Percentiles rank a stretch among this genome's conserved stretches.
phyloP scores from a whole-genome alignment of 2,888 invertebrate species.

The Philhelius pedissequus region DNA sequence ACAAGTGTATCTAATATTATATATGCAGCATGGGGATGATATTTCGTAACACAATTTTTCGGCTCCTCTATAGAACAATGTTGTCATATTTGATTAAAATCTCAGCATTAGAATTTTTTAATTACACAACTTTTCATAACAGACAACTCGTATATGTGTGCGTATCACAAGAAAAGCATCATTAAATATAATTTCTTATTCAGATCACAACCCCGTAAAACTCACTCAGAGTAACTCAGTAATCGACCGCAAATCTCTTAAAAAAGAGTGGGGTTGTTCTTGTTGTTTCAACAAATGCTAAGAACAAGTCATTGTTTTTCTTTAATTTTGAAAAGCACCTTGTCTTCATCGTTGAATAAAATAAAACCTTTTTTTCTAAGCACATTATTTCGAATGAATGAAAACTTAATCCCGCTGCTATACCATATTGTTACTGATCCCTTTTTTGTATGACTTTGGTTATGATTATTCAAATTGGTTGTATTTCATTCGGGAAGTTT shows the following conservation, averaged over 20 bases:
- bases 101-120: no score
- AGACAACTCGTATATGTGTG: neutral
- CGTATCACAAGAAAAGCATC: neutral
- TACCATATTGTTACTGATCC: constrained; percentile 37
- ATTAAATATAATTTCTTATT: neutral
- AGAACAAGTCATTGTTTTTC: neutral
- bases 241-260: neutral
- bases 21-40: no score
- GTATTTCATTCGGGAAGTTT: neutral
- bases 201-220: neutral
- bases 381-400: constrained; percentile 49
- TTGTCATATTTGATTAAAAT: no score
- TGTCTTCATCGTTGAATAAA: neutral
- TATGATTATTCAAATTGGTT: constrained; percentile 57
- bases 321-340: neutral
- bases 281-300: neutral
- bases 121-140: no score
- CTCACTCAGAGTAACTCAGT: neutral
- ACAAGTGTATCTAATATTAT: no score
- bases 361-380: constrained; percentile 35
- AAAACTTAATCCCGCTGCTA: constrained; percentile 39
- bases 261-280: neutral
- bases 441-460: constrained; percentile 52
- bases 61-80: no score
- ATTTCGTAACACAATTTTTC: no score